A percentile compares a stretch with the other conserved stretches of the same genome.
These are phyloP conservation scores for Darevskia mixta DNA, from an alignment of 2,797 vertebrate genomes.

Conservation along the genomic window DNA sequence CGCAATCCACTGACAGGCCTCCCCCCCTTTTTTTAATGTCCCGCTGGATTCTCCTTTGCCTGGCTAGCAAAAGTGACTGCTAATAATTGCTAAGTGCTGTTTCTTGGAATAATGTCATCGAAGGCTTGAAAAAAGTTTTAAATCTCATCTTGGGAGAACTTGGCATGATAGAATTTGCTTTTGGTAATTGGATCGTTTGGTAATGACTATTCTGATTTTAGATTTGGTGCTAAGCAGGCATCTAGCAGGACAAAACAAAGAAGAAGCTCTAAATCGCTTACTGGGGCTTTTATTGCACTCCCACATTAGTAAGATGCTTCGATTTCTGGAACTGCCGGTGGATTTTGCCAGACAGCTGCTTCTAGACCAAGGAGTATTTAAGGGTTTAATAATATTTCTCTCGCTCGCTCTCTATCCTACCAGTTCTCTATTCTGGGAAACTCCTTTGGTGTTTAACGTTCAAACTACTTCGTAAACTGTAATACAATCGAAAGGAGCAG, in stretches of 20 bases:
- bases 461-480: constrained; percentile 49
- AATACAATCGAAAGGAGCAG: constrained; percentile 60
- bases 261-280: constrained; percentile 59
- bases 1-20: not conserved
- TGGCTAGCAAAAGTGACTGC: constrained; percentile 62
- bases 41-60: constrained; percentile 43
- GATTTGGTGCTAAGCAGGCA: constrained; percentile 65
- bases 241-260: constrained; percentile 46
- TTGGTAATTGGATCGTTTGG: constrained; percentile 61
- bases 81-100: constrained; percentile 62
- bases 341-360: not conserved
- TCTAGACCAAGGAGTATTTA: not conserved
- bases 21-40: not conserved
- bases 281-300: constrained; percentile 66
- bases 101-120: constrained; percentile 45
- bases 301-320: constrained; percentile 51
- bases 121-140: constrained; percentile 38
- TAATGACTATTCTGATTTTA: constrained; percentile 71
- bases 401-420: constrained; percentile 32
- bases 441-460: constrained; percentile 37
- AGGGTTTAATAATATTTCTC: not conserved
- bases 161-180: constrained; percentile 52
- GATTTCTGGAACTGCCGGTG: constrained; percentile 22
- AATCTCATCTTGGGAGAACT: constrained; percentile 64
- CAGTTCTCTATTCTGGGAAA: constrained; percentile 2